These are phyloP conservation scores for Parotia lawesii DNA, from an alignment of 2,113 vertebrate species.

Conservation along the genomic window DNA sequence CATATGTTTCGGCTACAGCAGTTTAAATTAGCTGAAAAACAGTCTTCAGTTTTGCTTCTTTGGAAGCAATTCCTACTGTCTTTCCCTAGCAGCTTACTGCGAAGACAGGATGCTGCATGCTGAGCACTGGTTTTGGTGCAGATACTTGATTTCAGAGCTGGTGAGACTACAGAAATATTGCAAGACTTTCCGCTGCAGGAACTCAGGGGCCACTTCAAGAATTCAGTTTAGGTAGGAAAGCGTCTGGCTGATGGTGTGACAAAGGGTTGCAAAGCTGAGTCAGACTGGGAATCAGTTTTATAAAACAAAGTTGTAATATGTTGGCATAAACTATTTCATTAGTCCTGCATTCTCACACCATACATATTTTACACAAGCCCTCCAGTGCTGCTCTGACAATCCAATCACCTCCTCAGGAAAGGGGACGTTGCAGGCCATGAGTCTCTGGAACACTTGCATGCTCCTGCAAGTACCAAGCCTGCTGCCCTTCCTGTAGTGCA, in stretches of 20 bases:
- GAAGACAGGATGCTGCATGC: background rate
- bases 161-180: background rate
- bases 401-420: background rate
- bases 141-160: background rate
- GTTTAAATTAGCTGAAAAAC: background rate
- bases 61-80: background rate
- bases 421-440: background rate
- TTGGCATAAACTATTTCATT: background rate
- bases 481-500: background rate
- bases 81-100: background rate
- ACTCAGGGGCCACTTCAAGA: background rate
- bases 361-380: background rate
- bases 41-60: background rate
- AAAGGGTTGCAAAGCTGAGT: background rate
- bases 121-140: background rate
- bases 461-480: background rate
- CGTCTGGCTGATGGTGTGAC: background rate
- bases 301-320: background rate
- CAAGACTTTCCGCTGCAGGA: background rate
- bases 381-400: background rate
- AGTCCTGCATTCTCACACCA: background rate
- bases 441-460: background rate
- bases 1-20: background rate
- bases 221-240: background rate
- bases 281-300: background rate